Base-by-base conservation (phyloP, 1,140 invertebrate species). In the Zaprionus vittiger region DNA sequence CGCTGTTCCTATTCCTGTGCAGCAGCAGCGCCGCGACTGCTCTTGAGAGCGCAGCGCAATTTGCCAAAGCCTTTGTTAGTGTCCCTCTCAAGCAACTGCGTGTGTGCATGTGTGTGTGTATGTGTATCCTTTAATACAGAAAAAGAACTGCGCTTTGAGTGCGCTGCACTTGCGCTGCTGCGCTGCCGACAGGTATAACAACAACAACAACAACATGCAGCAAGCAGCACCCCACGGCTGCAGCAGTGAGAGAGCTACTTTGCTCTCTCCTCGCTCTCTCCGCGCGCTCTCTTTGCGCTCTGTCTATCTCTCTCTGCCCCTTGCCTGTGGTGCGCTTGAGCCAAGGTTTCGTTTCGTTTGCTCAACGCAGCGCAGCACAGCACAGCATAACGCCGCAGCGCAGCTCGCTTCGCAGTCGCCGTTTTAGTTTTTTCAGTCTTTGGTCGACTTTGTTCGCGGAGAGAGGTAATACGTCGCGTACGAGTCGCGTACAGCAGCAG, bases 141-240 rank as follows among this genome's bases (percentile, higher is more conserved):
- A 60, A 20, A 60, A 68, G 54, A 57, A 26, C 38, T 63, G 54
- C 54, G 67, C 38, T 55, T 84, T 84, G 74, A 84, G 83, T 81
- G 75, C 69, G 85, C 81, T 90, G 84, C 84, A 89, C 84, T 89
- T 89, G 84, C 84, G 84, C 83, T 89, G 73, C 80, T 64, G 72
- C 56, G 69, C 77, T 44, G 47, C 60, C 69, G 77, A 87, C 83
- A 87, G 83, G 83, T 87, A 87, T 54, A 60, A 74, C 55, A 70
- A 41, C 63, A 57, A 41, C 6, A 37, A 66, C 38, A 31, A 54
- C 34, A 26, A 26, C 24, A 26, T 26, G 24, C 24, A 26, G 24
- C 24, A 47, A 63, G 12, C 12, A 15, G 37, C 37, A 38, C 37
- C 37, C 37, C 41, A 17, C 6, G n/a, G 41, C 31, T 34, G 31